These are phyloP conservation scores for Geophilus truncorum DNA, from an alignment of 2,888 invertebrate genomes.

Conservation along the genomic window DNA sequence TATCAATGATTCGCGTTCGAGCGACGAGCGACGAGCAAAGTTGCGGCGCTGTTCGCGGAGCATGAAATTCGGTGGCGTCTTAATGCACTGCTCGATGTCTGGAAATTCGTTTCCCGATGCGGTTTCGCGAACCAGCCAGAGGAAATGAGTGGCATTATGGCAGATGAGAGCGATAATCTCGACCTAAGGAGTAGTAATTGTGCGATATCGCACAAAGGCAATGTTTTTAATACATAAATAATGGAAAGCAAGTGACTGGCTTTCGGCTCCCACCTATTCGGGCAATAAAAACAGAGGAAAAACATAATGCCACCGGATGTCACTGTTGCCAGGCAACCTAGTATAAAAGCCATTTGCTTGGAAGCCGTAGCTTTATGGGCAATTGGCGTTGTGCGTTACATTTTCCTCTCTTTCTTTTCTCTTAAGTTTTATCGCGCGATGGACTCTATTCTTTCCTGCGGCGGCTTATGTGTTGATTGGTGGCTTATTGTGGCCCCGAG, in stretches of 20 bases:
- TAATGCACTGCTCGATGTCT: constrained; percentile 11
- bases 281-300: constrained; percentile 16
- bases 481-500: not conserved
- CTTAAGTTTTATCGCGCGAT: constrained; percentile 7
- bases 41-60: not conserved
- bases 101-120: constrained; percentile 6
- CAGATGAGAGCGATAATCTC: constrained; percentile 21
- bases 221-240: constrained; percentile 18
- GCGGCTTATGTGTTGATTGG: constrained; percentile 4
- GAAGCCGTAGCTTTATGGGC: constrained; percentile 27
- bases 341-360: constrained; percentile 27
- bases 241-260: not conserved
- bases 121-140: constrained; percentile 6
- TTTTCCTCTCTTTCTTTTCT: not conserved
- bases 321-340: constrained; percentile 7
- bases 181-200: not conserved
- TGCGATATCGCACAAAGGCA: constrained; percentile 6
- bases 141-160: constrained; percentile 25
- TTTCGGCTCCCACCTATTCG: not conserved
- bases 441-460: constrained; percentile 5
- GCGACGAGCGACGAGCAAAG: not conserved
- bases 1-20: not conserved
- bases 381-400: constrained; percentile 21
- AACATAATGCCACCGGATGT: constrained; percentile 21
- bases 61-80: constrained; percentile 12